These are phyloP conservation scores for Dufourea novaeangliae DNA, from an alignment of 1,140 invertebrate species.

Conservation along the genomic window DNA sequence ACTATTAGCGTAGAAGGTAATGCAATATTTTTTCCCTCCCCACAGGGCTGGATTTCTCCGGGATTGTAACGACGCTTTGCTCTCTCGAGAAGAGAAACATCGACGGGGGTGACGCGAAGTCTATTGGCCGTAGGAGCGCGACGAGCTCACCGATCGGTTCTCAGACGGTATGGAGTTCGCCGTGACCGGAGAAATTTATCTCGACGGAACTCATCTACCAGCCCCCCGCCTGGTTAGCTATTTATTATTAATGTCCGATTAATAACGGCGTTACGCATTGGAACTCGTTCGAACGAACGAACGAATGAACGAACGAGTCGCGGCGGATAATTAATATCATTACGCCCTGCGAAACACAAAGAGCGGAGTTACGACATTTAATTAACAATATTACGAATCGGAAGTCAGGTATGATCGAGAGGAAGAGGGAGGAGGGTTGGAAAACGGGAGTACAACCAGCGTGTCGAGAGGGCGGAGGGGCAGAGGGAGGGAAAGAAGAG, in stretches of 20 bases:
- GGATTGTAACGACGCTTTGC: slow-evolving; percentile 25
- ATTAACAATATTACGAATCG: slow-evolving; percentile 55
- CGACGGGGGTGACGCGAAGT: background rate
- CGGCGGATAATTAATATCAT: slow-evolving; percentile 51
- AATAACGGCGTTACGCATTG: slow-evolving; percentile 43
- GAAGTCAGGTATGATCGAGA: slow-evolving; percentile 48
- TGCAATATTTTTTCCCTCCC: slow-evolving; percentile 68
- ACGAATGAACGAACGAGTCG: slow-evolving; percentile 38
- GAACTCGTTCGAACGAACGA: slow-evolving; percentile 35
- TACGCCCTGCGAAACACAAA: slow-evolving; percentile 49
- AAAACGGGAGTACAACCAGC: slow-evolving; percentile 28
- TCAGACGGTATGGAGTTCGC: too few relatives aligned
- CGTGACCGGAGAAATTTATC: background rate
- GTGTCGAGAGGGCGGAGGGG: slow-evolving; percentile 40
- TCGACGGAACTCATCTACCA: background rate
- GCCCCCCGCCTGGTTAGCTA: slow-evolving; percentile 10
- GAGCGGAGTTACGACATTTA: slow-evolving; percentile 55
- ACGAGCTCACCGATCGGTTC: background rate
- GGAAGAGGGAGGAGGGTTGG: slow-evolving; percentile 17
- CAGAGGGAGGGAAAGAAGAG: slow-evolving; percentile 59
- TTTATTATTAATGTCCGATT: slow-evolving; percentile 49
- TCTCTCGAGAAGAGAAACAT: slow-evolving; percentile 34
- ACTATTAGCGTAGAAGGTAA: slow-evolving; percentile 72
- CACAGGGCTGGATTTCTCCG: slow-evolving; percentile 43
- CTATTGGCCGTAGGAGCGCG: background rate